phyloP scores from a whole-genome alignment of 2,888 invertebrate species.

The Criorhina ranunculi region DNA sequence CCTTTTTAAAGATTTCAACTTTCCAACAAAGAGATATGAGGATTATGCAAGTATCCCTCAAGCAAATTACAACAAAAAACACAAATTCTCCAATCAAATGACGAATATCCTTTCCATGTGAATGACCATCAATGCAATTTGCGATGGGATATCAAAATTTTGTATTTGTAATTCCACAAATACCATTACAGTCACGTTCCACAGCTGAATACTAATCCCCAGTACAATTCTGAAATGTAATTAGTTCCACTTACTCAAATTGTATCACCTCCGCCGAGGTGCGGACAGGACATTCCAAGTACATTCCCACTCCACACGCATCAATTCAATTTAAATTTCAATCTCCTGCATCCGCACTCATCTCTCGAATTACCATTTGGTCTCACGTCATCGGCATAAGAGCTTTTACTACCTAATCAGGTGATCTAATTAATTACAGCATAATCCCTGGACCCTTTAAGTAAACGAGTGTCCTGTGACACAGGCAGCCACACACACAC shows the following conservation, averaged over 20 bases:
- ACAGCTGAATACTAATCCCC: background rate
- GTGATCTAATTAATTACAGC: slow-evolving; percentile 59
- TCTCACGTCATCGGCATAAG: slow-evolving; percentile 1
- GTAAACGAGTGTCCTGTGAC: slow-evolving; percentile 44
- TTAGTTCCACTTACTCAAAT: slow-evolving; percentile 8
- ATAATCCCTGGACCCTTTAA: slow-evolving; percentile 41
- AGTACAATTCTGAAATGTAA: background rate
- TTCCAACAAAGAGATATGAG: too few species aligned
- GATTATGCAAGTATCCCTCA: too few species aligned
- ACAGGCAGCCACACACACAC: too few species aligned
- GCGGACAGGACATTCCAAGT: background rate
- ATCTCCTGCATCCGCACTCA: background rate
- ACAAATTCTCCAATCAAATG: too few species aligned
- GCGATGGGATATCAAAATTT: background rate
- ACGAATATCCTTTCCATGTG: too few species aligned
- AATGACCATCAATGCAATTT: too few species aligned
- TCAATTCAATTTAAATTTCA: slow-evolving; percentile 21
- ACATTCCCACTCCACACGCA: background rate
- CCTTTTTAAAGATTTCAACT: too few species aligned
- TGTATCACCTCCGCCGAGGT: background rate
- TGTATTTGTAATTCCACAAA: background rate
- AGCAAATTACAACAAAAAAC: too few species aligned
- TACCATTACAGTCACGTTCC: slow-evolving; percentile 1
- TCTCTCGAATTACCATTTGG: slow-evolving; percentile 4
- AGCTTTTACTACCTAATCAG: slow-evolving; percentile 56